These are phyloP conservation scores for Clarias pachynema DNA, from an alignment of 2,797 vertebrate species.

Conservation along the genomic window DNA sequence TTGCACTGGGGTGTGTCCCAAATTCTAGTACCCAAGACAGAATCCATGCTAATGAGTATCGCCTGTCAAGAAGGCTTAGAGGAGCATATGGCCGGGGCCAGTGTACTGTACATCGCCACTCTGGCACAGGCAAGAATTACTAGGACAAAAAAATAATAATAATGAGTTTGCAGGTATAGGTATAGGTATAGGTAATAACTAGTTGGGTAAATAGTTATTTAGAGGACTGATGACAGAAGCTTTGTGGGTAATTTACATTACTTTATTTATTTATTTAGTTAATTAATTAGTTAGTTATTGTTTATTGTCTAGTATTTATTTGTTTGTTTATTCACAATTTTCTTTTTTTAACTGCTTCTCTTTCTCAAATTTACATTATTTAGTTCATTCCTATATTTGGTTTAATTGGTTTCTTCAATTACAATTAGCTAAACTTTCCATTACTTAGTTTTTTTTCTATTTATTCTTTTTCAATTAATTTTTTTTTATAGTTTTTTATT, in stretches of 20 bases:
- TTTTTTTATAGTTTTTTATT: background rate
- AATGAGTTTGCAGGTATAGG: background rate
- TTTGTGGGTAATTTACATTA: background rate
- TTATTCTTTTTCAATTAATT: background rate
- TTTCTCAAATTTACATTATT: background rate
- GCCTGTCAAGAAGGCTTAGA: background rate
- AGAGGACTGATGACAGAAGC: background rate
- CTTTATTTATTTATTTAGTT: background rate
- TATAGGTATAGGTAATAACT: background rate
- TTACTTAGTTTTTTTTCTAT: background rate
- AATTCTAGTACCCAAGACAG: background rate
- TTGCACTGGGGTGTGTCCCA: conserved; percentile 15
- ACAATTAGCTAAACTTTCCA: background rate
- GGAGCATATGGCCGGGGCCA: conserved; percentile 23
- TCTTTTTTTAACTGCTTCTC: background rate
- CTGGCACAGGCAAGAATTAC: background rate
- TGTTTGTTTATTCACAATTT: background rate
- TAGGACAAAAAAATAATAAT: background rate
- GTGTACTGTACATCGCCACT: background rate
- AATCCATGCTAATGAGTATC: conserved; percentile 17
- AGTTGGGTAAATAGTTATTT: background rate
- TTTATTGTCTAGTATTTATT: background rate
- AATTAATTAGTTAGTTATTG: too few species aligned
- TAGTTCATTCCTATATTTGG: background rate
- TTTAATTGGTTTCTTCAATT: background rate